Percentiles rank a stretch among this genome's conserved stretches.
Conservation (phyloP, 2,888 invertebrate genomes). For the Eupithecia tripunctaria region DNA sequence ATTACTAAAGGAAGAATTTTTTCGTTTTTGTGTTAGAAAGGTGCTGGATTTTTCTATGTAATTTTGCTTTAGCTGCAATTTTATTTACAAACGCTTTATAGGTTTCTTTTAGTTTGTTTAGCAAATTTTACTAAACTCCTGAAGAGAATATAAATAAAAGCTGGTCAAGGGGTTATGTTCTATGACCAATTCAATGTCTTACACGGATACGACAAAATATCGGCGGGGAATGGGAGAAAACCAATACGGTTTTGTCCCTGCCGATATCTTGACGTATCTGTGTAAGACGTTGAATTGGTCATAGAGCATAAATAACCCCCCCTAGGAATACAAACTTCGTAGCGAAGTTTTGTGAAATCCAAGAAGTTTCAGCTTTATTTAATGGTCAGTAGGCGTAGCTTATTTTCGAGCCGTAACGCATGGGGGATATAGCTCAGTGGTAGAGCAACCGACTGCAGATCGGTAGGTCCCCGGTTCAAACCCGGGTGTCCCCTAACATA, state of each 20-base stretch:
- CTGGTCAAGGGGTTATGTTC: no score
- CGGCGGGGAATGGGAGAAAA: no score
- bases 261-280: no score
- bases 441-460: conserved; percentile 76
- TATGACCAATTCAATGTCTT: no score
- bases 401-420: background rate
- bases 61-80: conserved; percentile 5
- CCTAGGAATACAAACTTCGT: background rate
- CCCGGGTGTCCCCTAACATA: conserved; percentile 64
- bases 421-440: conserved; percentile 65
- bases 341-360: background rate
- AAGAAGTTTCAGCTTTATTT: background rate
- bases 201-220: no score
- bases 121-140: background rate
- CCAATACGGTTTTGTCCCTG: no score
- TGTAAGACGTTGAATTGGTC: no score
- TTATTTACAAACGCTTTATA: background rate
- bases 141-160: background rate
- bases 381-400: background rate
- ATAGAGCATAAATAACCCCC: no score
- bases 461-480: conserved; percentile 73
- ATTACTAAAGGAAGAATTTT: conserved; percentile 14
- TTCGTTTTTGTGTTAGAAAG: conserved; percentile 11
- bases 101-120: background rate
- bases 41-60: conserved; percentile 7